phyloP scores from a whole-genome alignment of 2,113 vertebrate genomes.

The Macquaria australasica region DNA sequence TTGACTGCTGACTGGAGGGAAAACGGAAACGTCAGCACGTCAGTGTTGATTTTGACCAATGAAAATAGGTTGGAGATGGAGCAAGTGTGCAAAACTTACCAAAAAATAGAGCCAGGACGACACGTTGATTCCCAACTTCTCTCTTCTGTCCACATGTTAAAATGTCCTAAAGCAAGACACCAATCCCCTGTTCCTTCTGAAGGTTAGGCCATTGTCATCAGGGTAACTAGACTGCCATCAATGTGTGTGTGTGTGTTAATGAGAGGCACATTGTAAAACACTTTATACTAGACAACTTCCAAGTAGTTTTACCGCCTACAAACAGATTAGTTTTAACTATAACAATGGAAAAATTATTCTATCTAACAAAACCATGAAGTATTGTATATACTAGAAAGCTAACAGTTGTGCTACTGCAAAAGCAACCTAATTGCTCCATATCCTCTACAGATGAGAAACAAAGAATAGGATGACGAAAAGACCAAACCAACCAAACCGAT shows the following conservation, averaged over 20 bases:
- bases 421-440: background rate
- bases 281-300: background rate
- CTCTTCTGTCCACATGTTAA: background rate
- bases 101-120: no score
- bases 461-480: slow-evolving; percentile 37
- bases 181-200: background rate
- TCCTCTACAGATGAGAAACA: slow-evolving; percentile 9
- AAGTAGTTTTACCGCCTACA: background rate
- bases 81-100: no score
- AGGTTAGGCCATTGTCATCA: background rate
- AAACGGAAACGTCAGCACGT: no score
- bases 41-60: no score
- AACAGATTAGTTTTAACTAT: background rate
- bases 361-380: background rate
- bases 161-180: background rate
- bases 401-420: background rate
- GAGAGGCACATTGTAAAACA: background rate
- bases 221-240: background rate
- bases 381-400: no score
- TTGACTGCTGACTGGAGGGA: no score
- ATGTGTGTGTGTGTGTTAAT: background rate
- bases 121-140: background rate
- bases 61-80: no score
- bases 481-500: background rate
- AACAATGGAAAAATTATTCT: background rate